Base-by-base conservation (phyloP, 2,797 vertebrate species). In the Sebastes ruberrimus region DNA sequence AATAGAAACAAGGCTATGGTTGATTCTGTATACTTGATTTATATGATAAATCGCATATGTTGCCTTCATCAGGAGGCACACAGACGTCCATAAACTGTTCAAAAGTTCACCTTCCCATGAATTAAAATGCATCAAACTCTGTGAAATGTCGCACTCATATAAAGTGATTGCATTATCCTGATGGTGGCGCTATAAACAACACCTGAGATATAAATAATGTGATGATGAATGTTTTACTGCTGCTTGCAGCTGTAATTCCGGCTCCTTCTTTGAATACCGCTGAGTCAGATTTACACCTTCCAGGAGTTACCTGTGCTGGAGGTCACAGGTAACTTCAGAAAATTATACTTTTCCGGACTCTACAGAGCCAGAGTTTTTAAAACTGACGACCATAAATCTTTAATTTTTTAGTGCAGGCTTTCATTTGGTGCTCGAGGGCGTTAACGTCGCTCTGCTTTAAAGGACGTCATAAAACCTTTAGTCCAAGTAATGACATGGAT, bases 281-380 rank as follows among this genome's bases (percentile, higher is more conserved):
- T 25, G 33, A 81, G 38, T 79, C 81, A 80, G 77, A 78, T 75
- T 80, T 76, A 76, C 60, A 76, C 61, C 59, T 69, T 32, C 14
- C 14, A 52, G 42, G 20, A 23, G 62, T 79, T 33, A n/a, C 53
- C 7, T 20, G 7, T 32, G 10, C 9, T 30, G 28, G 27, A 61
- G 72, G 53, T 66, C 76, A 73, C 46, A 32, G 52, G 57, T 81
- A 83, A 66, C 60, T 66, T 68, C 52, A 70, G 16, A 62, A 61
- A 56, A 11, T 67, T 69, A 22, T 25, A 10, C 55, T 73, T 72
- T 73, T 70, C 64, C 22, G 14, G 56, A 76, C 73, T 76, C 83
- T 78, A 65, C 32, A 74, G 68, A 82, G 65, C 38, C 38, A 32
- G 28, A 9, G 33, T 59, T 60, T 74, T 81, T 71, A 49, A 70